Percentiles rank a stretch among this genome's conserved stretches.
phyloP scores from a whole-genome alignment of 2,113 vertebrate species.

The Nicator chloris region DNA sequence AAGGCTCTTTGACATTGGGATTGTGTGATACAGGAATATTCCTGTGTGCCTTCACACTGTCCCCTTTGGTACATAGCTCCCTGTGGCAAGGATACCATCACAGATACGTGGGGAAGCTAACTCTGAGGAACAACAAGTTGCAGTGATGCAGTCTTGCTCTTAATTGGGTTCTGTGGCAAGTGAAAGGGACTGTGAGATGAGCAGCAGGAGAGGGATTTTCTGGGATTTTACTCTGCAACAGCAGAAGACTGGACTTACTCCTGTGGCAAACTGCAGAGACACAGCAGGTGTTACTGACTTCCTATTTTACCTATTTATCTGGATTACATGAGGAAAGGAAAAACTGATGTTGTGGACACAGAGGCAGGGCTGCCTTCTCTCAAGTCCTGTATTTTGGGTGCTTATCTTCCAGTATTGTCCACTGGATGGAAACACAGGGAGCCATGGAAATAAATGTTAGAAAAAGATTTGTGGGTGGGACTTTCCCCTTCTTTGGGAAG shows the following conservation, averaged over 20 bases:
- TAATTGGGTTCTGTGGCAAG: neutral
- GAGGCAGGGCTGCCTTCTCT: neutral
- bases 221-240: neutral
- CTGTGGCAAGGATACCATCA: neutral
- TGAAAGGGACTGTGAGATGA: neutral
- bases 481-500: neutral
- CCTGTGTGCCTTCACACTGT: neutral
- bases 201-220: neutral
- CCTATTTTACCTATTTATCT: neutral
- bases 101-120: fast-evolving
- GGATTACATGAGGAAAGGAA: neutral
- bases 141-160: neutral
- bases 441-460: neutral
- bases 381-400: neutral
- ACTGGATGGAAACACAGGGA: neutral
- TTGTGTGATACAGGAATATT: neutral
- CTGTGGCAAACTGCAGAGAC: neutral
- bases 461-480: neutral
- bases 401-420: neutral
- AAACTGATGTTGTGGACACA: neutral
- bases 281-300: neutral
- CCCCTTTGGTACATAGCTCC: fast-evolving
- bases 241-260: neutral
- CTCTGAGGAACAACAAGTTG: neutral
- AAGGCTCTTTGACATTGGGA: neutral